Evolutionary conservation across 2,113 vertebrate genomes (phyloP).

Genomic region (Peucedramus taeniatus): DNA sequence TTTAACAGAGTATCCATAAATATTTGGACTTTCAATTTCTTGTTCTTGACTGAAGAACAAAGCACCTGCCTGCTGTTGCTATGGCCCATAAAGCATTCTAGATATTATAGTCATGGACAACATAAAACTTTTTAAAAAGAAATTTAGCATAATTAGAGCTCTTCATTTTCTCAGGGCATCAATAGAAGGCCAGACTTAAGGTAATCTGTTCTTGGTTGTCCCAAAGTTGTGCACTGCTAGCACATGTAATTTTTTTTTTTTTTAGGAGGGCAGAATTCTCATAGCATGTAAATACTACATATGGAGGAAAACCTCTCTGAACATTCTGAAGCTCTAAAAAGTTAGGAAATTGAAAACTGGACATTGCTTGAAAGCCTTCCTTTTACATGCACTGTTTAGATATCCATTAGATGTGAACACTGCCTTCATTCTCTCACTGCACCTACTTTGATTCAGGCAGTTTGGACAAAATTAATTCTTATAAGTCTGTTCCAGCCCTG

Average conservation of each 20-base stretch:
- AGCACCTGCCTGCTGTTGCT: background rate
- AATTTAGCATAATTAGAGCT: background rate
- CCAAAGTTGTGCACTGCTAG: background rate
- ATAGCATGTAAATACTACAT: background rate
- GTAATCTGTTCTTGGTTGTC: background rate
- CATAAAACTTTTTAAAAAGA: background rate
- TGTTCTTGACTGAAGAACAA: background rate
- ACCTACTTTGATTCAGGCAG: background rate
- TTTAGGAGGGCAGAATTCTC: background rate
- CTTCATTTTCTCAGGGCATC: background rate
- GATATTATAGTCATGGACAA: background rate
- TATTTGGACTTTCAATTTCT: background rate
- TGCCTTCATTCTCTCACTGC: background rate
- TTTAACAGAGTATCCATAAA: background rate
- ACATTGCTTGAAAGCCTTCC: background rate
- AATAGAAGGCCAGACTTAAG: background rate
- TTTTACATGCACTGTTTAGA: background rate
- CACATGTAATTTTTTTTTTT: background rate
- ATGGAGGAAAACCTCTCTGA: background rate
- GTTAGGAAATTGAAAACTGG: background rate
- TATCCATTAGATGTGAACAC: background rate
- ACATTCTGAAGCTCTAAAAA: background rate
- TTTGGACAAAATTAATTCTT: background rate
- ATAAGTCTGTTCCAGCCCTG: background rate
- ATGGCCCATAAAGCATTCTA: background rate